A percentile compares a stretch with the other conserved stretches of the same genome.
Conservation (phyloP, 2,797 vertebrate species). For the Poeciliopsis paucimaculata region DNA sequence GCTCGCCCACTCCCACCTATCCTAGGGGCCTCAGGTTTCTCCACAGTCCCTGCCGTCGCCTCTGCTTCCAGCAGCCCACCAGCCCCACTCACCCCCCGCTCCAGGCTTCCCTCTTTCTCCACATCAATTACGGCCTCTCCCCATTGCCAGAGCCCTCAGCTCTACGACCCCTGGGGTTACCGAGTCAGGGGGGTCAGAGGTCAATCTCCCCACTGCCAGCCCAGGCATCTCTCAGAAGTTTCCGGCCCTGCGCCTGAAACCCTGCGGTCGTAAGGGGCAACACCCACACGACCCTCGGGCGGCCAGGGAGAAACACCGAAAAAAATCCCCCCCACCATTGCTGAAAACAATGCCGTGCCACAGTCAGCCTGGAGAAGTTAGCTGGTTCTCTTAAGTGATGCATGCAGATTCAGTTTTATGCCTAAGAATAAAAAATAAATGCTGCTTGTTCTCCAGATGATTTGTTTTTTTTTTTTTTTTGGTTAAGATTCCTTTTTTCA, state of each 20-base stretch:
- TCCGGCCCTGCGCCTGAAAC: conserved; percentile 56
- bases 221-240: conserved; percentile 78
- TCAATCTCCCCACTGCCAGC: conserved; percentile 66
- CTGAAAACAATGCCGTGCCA: conserved; percentile 44
- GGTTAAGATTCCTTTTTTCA: neutral
- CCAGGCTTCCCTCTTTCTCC: conserved; percentile 54
- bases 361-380: conserved; percentile 28
- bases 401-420: conserved; percentile 20
- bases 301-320: conserved; percentile 13
- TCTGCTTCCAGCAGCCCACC: conserved; percentile 39
- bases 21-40: conserved; percentile 65
- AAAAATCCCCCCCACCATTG: conserved; percentile 8
- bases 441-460: neutral
- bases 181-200: conserved; percentile 67
- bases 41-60: conserved; percentile 39
- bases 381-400: conserved; percentile 25
- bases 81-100: conserved; percentile 5
- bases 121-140: conserved; percentile 76
- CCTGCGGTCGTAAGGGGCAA: conserved; percentile 46
- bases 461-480: neutral
- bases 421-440: neutral
- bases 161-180: conserved; percentile 69
- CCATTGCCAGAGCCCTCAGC: conserved; percentile 56
- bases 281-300: conserved; percentile 57
- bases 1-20: conserved; percentile 47